These are phyloP conservation scores for Criorhina ranunculi DNA, from an alignment of 2,888 invertebrate genomes.

Conservation along the genomic window DNA sequence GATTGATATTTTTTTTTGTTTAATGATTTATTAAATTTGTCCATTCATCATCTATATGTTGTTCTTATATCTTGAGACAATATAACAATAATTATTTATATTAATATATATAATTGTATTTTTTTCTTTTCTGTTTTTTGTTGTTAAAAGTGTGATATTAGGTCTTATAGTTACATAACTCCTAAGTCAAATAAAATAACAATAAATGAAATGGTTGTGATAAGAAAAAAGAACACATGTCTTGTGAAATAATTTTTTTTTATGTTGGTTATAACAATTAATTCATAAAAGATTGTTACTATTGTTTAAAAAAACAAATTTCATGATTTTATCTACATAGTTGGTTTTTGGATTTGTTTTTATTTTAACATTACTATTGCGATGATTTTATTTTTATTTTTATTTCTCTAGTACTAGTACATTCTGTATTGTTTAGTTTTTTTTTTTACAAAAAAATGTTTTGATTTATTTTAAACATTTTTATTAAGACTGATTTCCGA, in stretches of 20 bases:
- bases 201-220: constrained; percentile 5
- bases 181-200: constrained; percentile 39
- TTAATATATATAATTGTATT: constrained; percentile 54
- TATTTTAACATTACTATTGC: constrained; percentile 31
- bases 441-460: too few relatives aligned
- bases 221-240: not conserved
- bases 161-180: constrained; percentile 38
- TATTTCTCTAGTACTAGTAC: not conserved
- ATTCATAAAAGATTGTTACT: not conserved
- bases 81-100: constrained; percentile 68
- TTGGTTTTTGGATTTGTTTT: too few relatives aligned
- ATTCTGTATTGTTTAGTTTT: too few relatives aligned
- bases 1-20: constrained; percentile 30
- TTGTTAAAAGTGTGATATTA: constrained; percentile 62
- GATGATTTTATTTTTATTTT: constrained; percentile 8
- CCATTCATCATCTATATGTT: constrained; percentile 60
- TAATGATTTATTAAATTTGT: constrained; percentile 64
- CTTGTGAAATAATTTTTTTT: not conserved
- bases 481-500: too few relatives aligned
- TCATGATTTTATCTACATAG: not conserved
- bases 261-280: not conserved
- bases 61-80: constrained; percentile 62
- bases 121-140: constrained; percentile 30
- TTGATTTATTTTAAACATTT: too few relatives aligned
- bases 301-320: constrained; percentile 14